Percentiles rank a stretch among this genome's conserved stretches.
These are phyloP conservation scores for Diabrotica virgifera DNA, from an alignment of 1,140 invertebrate genomes.

Conservation along the genomic window DNA sequence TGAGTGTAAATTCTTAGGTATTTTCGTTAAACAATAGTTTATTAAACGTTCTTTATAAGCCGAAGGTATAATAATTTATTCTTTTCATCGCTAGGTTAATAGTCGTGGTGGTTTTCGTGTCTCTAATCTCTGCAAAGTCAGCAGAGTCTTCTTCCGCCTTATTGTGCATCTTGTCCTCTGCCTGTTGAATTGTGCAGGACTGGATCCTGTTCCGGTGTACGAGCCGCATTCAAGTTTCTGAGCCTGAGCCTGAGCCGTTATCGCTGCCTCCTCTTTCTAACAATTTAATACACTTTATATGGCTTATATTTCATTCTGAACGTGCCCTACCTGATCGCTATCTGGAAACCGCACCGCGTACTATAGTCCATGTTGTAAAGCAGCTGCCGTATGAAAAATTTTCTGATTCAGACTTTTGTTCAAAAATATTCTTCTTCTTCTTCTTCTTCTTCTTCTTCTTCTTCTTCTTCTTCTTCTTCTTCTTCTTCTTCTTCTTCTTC, in stretches of 20 bases:
- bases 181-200: conserved; percentile 30
- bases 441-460: too few relatives aligned
- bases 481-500: too few relatives aligned
- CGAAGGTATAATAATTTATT: too few relatives aligned
- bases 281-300: conserved; percentile 3
- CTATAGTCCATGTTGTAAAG: too few relatives aligned
- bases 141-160: conserved; percentile 23
- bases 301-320: neutral
- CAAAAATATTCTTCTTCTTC: too few relatives aligned
- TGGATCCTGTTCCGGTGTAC: conserved; percentile 22
- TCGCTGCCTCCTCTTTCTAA: neutral
- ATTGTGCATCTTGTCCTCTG: conserved; percentile 27
- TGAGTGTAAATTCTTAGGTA: too few relatives aligned
- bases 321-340: neutral
- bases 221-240: neutral
- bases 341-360: neutral
- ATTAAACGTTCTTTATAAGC: too few relatives aligned
- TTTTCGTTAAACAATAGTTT: too few relatives aligned
- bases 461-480: too few relatives aligned
- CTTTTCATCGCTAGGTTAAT: neutral
- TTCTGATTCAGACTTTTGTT: too few relatives aligned
- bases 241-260: neutral
- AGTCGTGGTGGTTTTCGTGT: neutral
- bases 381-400: too few relatives aligned
- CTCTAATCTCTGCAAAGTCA: neutral